Conservation (phyloP, 2,888 invertebrate genomes). For the Bedellia somnulentella region DNA sequence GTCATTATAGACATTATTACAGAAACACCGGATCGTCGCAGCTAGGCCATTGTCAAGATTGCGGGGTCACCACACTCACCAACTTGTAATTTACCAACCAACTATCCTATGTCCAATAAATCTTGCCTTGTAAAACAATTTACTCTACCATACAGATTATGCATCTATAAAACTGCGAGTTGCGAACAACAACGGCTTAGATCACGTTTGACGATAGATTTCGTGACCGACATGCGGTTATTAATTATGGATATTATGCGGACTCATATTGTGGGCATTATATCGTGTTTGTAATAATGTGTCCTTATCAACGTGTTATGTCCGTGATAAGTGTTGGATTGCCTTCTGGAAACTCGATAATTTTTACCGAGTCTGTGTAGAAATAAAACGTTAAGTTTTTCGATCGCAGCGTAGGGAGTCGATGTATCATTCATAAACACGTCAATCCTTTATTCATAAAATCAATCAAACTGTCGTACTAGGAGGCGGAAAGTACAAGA, state of each 20-base stretch:
- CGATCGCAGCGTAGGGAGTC: too few species aligned
- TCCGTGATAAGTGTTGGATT: too few species aligned
- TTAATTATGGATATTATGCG: conserved; percentile 48
- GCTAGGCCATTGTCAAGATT: conserved; percentile 57
- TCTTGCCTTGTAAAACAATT: conserved; percentile 50
- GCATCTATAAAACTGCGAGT: conserved; percentile 14
- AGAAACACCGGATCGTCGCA: conserved; percentile 29
- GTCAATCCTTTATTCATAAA: too few species aligned
- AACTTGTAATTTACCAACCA: conserved; percentile 47
- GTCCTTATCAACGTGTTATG: too few species aligned
- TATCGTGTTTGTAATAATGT: conserved; percentile 13
- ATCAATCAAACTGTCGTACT: too few species aligned
- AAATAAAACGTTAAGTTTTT: too few species aligned
- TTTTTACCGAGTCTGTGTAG: too few species aligned
- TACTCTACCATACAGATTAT: conserved; percentile 15
- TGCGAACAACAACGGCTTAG: too few species aligned
- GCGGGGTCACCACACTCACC: conserved; percentile 49
- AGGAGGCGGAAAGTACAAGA: too few species aligned
- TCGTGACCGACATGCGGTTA: conserved; percentile 41
- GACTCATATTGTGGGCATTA: conserved; percentile 27
- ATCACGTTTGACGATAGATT: conserved; percentile 34
- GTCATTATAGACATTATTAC: conserved; percentile 53
- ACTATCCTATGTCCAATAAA: conserved; percentile 49
- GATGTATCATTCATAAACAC: too few species aligned
- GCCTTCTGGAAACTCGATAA: too few species aligned